phyloP scores from a whole-genome alignment of 2,113 vertebrate genomes.

The Cyanoderma ruficeps region DNA sequence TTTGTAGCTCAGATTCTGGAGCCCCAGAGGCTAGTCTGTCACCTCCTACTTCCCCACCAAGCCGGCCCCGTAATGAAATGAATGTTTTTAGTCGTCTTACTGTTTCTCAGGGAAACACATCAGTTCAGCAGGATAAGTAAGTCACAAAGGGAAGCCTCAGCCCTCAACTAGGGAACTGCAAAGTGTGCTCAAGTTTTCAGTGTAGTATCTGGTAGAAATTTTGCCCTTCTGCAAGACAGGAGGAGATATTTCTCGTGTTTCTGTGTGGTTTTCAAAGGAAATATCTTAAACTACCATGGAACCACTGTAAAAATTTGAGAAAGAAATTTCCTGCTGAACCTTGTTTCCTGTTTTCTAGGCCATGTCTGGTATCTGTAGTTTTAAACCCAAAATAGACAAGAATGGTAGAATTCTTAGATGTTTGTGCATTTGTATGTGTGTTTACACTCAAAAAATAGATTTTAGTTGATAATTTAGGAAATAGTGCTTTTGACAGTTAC shows the following conservation, averaged over 20 bases:
- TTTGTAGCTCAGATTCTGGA: conserved; percentile 88
- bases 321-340: conserved; percentile 72
- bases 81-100: conserved; percentile 84
- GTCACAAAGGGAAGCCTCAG: conserved; percentile 69
- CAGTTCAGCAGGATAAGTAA: conserved; percentile 83
- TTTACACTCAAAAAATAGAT: conserved; percentile 8
- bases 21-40: conserved; percentile 84
- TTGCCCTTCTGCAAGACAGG: conserved; percentile 6
- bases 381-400: conserved; percentile 16
- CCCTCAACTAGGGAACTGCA: conserved; percentile 2
- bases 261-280: conserved; percentile 17
- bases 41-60: conserved; percentile 88
- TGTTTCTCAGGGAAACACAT: conserved; percentile 78
- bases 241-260: background rate
- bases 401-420: background rate
- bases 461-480: background rate
- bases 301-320: background rate
- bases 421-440: background rate
- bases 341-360: conserved; percentile 62
- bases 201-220: conserved; percentile 22
- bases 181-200: background rate
- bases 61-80: conserved; percentile 82
- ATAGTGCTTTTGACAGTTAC: background rate
- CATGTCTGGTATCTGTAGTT: background rate
- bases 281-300: background rate